phyloP scores from a whole-genome alignment of 2,797 vertebrate species.

The Lophotriccus pileatus region DNA sequence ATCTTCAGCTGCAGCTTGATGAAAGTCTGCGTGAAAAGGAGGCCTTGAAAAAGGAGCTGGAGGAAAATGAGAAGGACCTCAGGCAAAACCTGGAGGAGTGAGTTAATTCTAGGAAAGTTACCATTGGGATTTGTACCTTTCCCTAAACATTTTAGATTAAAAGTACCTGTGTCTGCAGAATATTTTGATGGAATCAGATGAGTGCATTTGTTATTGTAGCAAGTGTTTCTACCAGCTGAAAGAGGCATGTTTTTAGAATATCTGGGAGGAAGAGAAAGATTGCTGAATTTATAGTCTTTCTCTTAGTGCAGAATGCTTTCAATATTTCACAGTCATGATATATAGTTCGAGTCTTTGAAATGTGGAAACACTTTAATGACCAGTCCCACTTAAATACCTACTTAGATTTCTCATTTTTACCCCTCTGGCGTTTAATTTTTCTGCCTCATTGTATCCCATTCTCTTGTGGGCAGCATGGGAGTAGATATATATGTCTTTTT shows the following conservation, averaged over 20 bases:
- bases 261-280: not conserved
- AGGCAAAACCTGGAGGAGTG: slow-evolving; percentile 90
- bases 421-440: not conserved
- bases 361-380: not conserved
- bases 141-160: not conserved
- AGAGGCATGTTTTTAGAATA: not conserved
- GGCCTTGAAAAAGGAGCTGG: slow-evolving; percentile 78
- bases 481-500: not conserved
- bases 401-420: not conserved
- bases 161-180: not conserved
- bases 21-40: slow-evolving; percentile 77
- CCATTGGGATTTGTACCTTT: not conserved
- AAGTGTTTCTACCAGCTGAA: not conserved
- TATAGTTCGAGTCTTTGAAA: not conserved
- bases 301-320: not conserved
- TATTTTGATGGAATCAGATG: not conserved
- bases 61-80: slow-evolving; percentile 87
- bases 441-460: not conserved
- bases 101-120: slow-evolving; percentile 60
- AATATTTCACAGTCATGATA: not conserved
- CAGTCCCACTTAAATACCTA: not conserved
- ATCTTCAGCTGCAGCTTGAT: slow-evolving; percentile 80
- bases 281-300: not conserved
- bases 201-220: not conserved
- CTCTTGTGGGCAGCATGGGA: not conserved